phyloP scores from a whole-genome alignment of 2,113 vertebrate species.

The Toxotes jaculatrix region DNA sequence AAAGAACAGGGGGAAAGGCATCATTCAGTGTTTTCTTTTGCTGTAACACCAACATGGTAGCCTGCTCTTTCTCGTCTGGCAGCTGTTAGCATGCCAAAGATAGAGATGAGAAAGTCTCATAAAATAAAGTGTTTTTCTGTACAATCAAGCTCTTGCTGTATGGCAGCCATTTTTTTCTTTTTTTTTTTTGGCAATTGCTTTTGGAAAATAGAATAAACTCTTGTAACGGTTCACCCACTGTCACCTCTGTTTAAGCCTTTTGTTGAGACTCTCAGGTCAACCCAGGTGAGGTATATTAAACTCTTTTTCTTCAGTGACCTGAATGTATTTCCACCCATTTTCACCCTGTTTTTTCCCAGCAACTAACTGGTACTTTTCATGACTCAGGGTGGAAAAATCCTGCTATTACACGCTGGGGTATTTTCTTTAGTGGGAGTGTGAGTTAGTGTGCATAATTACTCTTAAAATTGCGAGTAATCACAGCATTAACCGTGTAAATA shows the following conservation, averaged over 20 bases:
- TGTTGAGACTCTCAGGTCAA: background rate
- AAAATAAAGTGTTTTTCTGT: background rate
- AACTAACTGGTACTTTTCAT: constrained; percentile 16
- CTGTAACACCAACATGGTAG: background rate
- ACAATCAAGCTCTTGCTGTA: background rate
- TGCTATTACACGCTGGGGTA: constrained; percentile 25
- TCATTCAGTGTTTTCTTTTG: background rate
- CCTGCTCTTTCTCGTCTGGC: background rate
- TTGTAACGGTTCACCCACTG: background rate
- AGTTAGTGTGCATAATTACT: constrained; percentile 57
- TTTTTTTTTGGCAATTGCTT: background rate
- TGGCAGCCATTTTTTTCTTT: background rate
- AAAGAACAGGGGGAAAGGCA: background rate
- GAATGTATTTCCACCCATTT: constrained; percentile 8
- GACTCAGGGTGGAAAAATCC: constrained; percentile 52
- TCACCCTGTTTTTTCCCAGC: background rate
- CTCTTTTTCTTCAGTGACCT: background rate
- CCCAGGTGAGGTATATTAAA: background rate
- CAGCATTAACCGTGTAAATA: constrained; percentile 41
- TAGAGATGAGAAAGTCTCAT: background rate
- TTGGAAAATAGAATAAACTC: constrained; percentile 3
- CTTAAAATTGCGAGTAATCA: constrained; percentile 59
- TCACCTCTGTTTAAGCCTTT: background rate
- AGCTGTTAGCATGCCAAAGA: background rate
- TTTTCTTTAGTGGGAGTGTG: constrained; percentile 44